These are phyloP conservation scores for Fulica atra DNA, from an alignment of 2,113 vertebrate genomes.

Conservation along the genomic window DNA sequence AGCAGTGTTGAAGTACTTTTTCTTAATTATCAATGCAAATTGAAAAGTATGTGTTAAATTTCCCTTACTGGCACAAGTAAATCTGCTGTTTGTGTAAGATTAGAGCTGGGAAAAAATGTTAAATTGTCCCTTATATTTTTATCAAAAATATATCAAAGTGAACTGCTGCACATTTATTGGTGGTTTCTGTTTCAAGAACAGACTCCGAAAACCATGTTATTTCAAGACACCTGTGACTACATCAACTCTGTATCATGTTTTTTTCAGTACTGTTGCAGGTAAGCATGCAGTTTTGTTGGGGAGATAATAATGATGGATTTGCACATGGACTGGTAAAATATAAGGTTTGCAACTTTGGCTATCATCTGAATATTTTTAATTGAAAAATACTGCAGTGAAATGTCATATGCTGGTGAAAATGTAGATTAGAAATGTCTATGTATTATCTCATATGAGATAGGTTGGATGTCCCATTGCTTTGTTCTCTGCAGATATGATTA, in stretches of 20 bases:
- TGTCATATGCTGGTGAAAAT: neutral
- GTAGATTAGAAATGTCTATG: neutral
- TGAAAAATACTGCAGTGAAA: neutral
- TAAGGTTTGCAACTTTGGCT: neutral
- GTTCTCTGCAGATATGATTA: neutral
- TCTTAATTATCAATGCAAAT: neutral
- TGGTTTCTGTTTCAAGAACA: neutral
- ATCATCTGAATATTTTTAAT: neutral
- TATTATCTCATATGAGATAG: neutral
- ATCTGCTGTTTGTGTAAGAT: neutral
- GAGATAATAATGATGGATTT: neutral
- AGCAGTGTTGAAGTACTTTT: neutral
- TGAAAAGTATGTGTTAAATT: neutral
- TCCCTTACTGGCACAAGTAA: neutral
- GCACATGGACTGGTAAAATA: fast-evolving
- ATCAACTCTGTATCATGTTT: neutral
- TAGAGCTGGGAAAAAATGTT: neutral
- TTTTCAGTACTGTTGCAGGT: neutral
- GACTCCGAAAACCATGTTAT: neutral
- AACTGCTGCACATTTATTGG: neutral
- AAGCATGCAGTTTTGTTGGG: neutral
- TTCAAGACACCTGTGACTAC: neutral
- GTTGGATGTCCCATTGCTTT: neutral
- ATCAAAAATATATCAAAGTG: neutral
- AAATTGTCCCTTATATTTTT: neutral